Conservation (phyloP, 2,888 invertebrate species). For the Bellardia pandia region DNA sequence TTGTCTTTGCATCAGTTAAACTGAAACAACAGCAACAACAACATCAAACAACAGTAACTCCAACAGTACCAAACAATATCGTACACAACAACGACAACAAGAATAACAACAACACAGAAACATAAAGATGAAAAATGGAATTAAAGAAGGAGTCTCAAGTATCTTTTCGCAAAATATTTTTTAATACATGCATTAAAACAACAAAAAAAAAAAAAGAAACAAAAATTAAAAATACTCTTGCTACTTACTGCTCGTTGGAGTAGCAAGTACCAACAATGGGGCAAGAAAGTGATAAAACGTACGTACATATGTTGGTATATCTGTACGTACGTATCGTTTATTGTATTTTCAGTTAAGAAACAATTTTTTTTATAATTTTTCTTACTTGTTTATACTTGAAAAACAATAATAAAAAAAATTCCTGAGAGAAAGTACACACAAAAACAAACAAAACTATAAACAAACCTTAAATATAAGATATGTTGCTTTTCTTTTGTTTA, state of each 20-base stretch:
- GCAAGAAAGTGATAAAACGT: constrained; percentile 66
- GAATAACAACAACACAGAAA: constrained; percentile 3
- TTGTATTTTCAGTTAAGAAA: constrained; percentile 66
- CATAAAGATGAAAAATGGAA: constrained; percentile 10
- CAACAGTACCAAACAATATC: constrained; percentile 46
- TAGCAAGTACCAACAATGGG: constrained; percentile 23
- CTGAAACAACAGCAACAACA: constrained; percentile 24
- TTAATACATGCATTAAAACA: constrained; percentile 59
- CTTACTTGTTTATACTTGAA: constrained; percentile 39
- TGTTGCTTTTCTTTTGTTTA: constrained; percentile 30
- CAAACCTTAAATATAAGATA: constrained; percentile 25
- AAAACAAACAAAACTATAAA: constrained; percentile 7
- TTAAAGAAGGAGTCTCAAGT: constrained; percentile 62
- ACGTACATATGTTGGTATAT: background rate
- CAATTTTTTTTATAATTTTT: constrained; percentile 52
- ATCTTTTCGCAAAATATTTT: constrained; percentile 68
- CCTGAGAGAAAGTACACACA: constrained; percentile 28
- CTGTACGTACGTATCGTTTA: constrained; percentile 31
- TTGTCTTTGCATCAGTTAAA: constrained; percentile 60
- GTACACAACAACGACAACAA: constrained; percentile 16
- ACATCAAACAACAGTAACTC: constrained; percentile 49
- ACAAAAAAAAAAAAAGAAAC: background rate
- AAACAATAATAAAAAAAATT: constrained; percentile 65
- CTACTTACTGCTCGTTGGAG: constrained; percentile 28
- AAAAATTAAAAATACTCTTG: constrained; percentile 17